phyloP scores from a whole-genome alignment of 2,113 vertebrate genomes.

The Erythrolamprus reginae region DNA sequence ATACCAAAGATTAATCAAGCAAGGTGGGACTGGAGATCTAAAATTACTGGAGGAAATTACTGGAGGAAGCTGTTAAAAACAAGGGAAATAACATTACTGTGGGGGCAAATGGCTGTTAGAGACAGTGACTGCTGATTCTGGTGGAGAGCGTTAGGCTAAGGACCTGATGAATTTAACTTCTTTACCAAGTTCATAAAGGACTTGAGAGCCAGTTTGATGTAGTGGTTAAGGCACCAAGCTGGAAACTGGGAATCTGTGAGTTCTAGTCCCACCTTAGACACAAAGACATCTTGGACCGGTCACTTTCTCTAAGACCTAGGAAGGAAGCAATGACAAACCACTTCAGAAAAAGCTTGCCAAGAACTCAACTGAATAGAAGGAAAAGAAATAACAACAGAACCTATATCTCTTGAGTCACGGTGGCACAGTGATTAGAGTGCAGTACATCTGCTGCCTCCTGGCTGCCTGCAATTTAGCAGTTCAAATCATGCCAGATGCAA shows the following conservation, averaged over 20 bases:
- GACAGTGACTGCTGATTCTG: background rate
- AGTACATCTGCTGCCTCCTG: too few relatives aligned
- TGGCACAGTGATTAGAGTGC: too few relatives aligned
- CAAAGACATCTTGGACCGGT: background rate
- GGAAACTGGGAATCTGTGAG: background rate
- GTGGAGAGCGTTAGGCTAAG: background rate
- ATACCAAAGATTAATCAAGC: background rate
- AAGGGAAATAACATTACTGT: background rate
- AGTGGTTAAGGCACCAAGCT: background rate
- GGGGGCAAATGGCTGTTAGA: background rate
- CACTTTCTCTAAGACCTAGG: background rate
- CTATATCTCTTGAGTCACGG: background rate
- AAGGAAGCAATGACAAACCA: background rate
- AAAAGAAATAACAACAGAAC: background rate
- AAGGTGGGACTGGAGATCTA: background rate
- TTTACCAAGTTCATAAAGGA: background rate
- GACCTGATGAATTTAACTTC: background rate
- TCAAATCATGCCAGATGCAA: too few relatives aligned
- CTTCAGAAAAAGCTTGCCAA: background rate
- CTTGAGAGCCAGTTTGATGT: background rate
- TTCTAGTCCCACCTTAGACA: background rate
- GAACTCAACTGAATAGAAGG: background rate
- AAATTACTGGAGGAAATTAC: background rate
- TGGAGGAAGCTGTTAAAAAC: background rate
- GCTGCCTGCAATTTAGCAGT: too few relatives aligned